Base-by-base conservation (phyloP, 2,888 invertebrate species). In the Anorthoa munda region DNA sequence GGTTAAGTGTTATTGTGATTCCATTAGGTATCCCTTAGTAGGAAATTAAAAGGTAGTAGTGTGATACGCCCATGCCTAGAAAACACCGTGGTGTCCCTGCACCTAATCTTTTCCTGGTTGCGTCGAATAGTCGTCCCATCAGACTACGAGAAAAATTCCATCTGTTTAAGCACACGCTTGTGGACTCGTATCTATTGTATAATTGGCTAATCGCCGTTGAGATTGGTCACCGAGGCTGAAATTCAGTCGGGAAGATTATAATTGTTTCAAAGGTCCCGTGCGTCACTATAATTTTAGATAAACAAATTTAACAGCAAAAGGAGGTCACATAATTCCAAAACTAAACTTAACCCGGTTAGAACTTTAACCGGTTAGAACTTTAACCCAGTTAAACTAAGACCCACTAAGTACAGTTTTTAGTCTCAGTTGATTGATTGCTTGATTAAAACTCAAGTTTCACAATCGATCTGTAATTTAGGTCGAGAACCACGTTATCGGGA, bases 401-500 rank as follows among this genome's bases (percentile, higher is more conserved):
- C 4, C 39, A 78, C 21, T 78, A 26, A 39, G 51, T 79, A 59
- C 21, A 21, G 56, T 79, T 75, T 78, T 76, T 73, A 74, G 63
- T 79, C 21, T 45, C 39, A 15, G 2, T 79, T 73, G 58, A 79
- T 79, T 53, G 80, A 79, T 76, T 63, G 18, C 26, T 51, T 72
- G 48, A 64, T 73, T 64, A 39, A 45, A 73, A 53, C 58, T 21
- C 13, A 79, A 79, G 76, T 79, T 76, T 73, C 58, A 13, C 26
- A 48, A 51, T 64, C 39, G 48, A 79, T 79, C 58, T 51, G 74
- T 79, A 48, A 58, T 79, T 78, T 48, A 51, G 31, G 21, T 18
- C 21, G 72, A 50, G 13, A 63, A 58, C 58, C 39, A 39, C 23
- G 58, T 48, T 51, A 58, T 58, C 18, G 21, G 26, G 39, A 63